Evolutionary conservation across 2,888 invertebrate genomes (phyloP).

Genomic region (Troides oblongomaculatus): DNA sequence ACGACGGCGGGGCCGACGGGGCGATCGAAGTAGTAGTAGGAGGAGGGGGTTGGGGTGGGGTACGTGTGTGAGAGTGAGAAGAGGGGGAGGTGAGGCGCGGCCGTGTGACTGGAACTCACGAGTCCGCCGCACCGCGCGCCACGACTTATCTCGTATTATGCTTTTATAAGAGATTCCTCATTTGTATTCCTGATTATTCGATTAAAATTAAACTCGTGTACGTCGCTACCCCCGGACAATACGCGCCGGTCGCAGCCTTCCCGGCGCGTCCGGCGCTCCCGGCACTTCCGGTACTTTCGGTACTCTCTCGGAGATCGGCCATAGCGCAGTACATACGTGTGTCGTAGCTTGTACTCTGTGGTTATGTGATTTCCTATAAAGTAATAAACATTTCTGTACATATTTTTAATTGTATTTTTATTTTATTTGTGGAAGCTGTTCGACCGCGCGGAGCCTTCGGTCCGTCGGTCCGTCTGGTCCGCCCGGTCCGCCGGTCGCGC

Average conservation of each 20-base stretch:
- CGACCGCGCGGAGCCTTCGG: slow-evolving; percentile 14
- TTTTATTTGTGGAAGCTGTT: slow-evolving; percentile 43
- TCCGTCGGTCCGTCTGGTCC: not conserved
- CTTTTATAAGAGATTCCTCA: slow-evolving; percentile 78
- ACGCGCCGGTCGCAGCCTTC: slow-evolving; percentile 56
- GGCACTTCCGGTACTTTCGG: slow-evolving; percentile 37
- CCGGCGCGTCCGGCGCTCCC: no score
- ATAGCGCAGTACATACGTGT: slow-evolving; percentile 56
- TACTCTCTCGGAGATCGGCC: slow-evolving; percentile 61
- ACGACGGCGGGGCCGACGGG: slow-evolving; percentile 15
- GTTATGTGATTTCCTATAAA: slow-evolving; percentile 72
- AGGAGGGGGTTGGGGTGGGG: slow-evolving; percentile 17
- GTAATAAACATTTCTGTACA: slow-evolving; percentile 75
- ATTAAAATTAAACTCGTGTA: slow-evolving; percentile 70
- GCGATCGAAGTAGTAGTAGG: slow-evolving; percentile 23
- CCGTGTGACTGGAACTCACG: slow-evolving; percentile 29
- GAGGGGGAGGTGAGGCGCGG: slow-evolving; percentile 23
- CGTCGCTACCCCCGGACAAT: slow-evolving; percentile 63
- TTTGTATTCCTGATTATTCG: slow-evolving; percentile 79
- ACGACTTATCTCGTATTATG: slow-evolving; percentile 71
- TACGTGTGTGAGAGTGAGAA: slow-evolving; percentile 6
- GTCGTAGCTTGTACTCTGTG: slow-evolving; percentile 61
- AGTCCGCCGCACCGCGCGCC: slow-evolving; percentile 25
- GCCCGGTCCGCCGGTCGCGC: not conserved
- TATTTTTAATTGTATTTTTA: slow-evolving; percentile 76